phyloP scores from a whole-genome alignment of 1,140 invertebrate species.

The Cyclargus thomasi region DNA sequence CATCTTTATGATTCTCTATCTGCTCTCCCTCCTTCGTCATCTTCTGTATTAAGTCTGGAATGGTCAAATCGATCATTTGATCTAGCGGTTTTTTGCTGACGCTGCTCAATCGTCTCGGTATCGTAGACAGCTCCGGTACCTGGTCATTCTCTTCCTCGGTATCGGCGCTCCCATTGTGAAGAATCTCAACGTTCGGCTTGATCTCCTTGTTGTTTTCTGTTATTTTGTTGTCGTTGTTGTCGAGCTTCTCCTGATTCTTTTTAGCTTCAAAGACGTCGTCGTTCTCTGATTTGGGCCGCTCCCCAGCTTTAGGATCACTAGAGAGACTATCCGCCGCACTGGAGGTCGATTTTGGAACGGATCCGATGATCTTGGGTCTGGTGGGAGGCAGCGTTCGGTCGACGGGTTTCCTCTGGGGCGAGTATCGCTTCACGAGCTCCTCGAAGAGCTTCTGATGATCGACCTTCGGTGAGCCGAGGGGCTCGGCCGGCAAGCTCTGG shows the following conservation, averaged over 20 bases:
- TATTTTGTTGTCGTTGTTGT: constrained; percentile 20
- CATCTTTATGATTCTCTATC: constrained; percentile 44
- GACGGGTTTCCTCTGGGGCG: constrained; percentile 61
- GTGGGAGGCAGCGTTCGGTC: constrained; percentile 64
- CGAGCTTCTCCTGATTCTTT: constrained; percentile 26
- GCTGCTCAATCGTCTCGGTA: constrained; percentile 50
- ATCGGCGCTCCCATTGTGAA: constrained; percentile 42
- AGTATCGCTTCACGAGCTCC: constrained; percentile 63
- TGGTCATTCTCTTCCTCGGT: constrained; percentile 52
- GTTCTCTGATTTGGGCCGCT: constrained; percentile 34
- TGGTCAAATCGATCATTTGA: constrained; percentile 49
- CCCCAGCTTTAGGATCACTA: constrained; percentile 38
- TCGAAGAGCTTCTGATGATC: constrained; percentile 67
- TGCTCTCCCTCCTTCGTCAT: constrained; percentile 55
- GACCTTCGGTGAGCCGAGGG: constrained; percentile 43
- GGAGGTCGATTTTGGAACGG: constrained; percentile 62
- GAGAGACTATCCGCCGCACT: constrained; percentile 47
- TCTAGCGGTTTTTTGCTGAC: constrained; percentile 45
- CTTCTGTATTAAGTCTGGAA: constrained; percentile 62
- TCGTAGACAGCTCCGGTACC: constrained; percentile 51
- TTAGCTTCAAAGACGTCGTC: constrained; percentile 60
- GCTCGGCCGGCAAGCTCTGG: constrained; percentile 44
- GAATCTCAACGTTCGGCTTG: constrained; percentile 35
- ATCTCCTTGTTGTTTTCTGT: constrained; percentile 25
- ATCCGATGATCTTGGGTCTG: constrained; percentile 57